A percentile compares a stretch with the other conserved stretches of the same genome.
Conservation (phyloP, 2,113 vertebrate genomes). For the Aleadryas rufinucha region DNA sequence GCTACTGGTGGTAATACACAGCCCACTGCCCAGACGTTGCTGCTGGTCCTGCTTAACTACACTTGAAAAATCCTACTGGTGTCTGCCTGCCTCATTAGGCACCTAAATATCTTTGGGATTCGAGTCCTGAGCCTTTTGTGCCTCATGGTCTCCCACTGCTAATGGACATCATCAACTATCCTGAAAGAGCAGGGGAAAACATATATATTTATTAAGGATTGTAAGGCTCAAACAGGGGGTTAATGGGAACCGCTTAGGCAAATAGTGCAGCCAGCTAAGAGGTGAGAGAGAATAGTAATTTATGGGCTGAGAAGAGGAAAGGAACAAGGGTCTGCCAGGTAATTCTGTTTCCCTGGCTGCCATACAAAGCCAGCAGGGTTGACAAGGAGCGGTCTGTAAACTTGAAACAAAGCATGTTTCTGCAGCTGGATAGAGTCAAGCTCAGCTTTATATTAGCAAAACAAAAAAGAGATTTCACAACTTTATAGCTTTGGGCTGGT, state of each 20-base stretch:
- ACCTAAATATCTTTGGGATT: conserved; percentile 20
- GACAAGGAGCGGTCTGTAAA: neutral
- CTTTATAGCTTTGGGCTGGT: neutral
- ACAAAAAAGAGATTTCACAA: neutral
- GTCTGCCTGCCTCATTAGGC: conserved; percentile 36
- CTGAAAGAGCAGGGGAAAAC: neutral
- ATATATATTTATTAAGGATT: neutral
- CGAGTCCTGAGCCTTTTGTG: neutral
- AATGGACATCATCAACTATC: conserved; percentile 15
- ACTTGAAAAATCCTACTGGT: conserved; percentile 1
- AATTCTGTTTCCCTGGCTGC: neutral
- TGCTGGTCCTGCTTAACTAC: neutral
- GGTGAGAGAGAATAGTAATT: conserved; percentile 14
- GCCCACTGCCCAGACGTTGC: neutral
- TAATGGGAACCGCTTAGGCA: neutral
- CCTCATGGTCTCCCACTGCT: neutral
- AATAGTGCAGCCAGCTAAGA: neutral
- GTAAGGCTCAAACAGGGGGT: neutral
- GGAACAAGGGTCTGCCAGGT: neutral
- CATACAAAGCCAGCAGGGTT: neutral
- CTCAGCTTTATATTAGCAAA: neutral
- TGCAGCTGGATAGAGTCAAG: neutral
- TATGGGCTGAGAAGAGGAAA: neutral
- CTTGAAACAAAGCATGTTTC: neutral
- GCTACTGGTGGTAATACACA: neutral